Conservation (phyloP, 1,140 invertebrate species). For the Diploscapter pachys region DNA sequence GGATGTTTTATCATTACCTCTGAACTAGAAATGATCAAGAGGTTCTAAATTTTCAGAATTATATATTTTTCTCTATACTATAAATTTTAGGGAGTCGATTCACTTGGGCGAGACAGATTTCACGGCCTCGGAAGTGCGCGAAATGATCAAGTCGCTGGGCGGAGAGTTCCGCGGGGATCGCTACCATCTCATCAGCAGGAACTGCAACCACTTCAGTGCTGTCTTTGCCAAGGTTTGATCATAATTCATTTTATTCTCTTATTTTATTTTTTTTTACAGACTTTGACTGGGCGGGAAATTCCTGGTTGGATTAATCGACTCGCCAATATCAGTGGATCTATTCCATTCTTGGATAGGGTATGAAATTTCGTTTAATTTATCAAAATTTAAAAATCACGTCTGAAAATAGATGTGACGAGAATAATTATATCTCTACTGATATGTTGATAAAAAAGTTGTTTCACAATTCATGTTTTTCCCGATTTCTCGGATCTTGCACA, state of each 20-base stretch:
- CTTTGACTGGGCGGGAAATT: slow-evolving; percentile 88
- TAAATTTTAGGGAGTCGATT: slow-evolving; percentile 78
- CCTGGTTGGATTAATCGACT: slow-evolving; percentile 95
- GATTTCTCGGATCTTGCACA: too few relatives aligned
- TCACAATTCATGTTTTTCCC: too few relatives aligned
- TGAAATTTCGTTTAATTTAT: not conserved
- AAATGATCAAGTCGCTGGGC: slow-evolving; percentile 84
- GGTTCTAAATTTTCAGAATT: too few relatives aligned
- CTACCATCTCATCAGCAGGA: slow-evolving; percentile 97
- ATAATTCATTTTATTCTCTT: slow-evolving; percentile 8
- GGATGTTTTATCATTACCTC: too few relatives aligned
- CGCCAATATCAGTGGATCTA: slow-evolving; percentile 92
- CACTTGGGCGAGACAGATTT: slow-evolving; percentile 96
- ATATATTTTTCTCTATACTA: not conserved
- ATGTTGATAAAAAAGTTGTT: too few relatives aligned
- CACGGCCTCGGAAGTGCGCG: slow-evolving; percentile 82
- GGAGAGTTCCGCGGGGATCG: slow-evolving; percentile 94
- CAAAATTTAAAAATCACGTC: slow-evolving; percentile 65
- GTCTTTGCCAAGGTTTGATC: slow-evolving; percentile 79
- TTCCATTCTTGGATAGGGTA: slow-evolving; percentile 83
- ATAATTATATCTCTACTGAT: too few relatives aligned
- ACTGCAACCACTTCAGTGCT: slow-evolving; percentile 96
- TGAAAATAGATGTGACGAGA: too few relatives aligned
- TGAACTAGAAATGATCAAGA: too few relatives aligned
- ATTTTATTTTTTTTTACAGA: slow-evolving; percentile 66